Base-by-base conservation (phyloP, 2,888 invertebrate species). In the Clusia tigrina region DNA sequence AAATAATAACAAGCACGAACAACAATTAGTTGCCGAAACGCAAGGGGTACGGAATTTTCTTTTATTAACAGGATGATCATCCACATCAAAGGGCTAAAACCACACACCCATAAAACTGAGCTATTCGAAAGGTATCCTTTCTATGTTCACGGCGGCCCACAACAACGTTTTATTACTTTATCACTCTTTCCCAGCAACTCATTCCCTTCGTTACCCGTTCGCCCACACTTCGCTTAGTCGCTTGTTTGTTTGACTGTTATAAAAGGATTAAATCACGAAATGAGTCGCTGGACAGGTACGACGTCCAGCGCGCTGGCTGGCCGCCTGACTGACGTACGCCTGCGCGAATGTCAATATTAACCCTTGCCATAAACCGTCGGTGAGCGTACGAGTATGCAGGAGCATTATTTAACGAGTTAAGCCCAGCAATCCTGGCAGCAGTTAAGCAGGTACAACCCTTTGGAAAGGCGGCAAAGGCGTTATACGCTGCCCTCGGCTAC, bases 81-180 rank as follows among this genome's bases (percentile, higher is more conserved):
- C 74, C 72, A 74, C 78, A 80, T 80, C 77, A 80, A 81, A 78
- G 77, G 81, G 79, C 80, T 79, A 75, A 79, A 81, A 81, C 81
- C 80, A 77, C 79, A 80, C 80, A 78, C 80, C 81, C 79, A 80
- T 78, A 77, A 80, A 80, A 79, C 73, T 32, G n/a, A 48, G 52
- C 42, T 25, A 24, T 24, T 15, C 37, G n/a, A 38, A 38, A 58
- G 20, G 42, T 9, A 51, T 57, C 25, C 58, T 58, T 48, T 61
- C 51, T 54, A 59, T 60, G 61, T n/a, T 26, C 15, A n/a, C n/a
- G n/a, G n/a, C n/a, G n/a, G n/a, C n/a, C n/a, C n/a, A n/a, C n/a
- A n/a, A n/a, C 18, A 48, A 17, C 54, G 42, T 42, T 74, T 74
- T 76, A 76, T 76, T 71, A 71, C 74, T 74, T 70, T 72, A 73